Conservation (phyloP, 2,797 vertebrate genomes). For the Atherinosoma microstoma region DNA sequence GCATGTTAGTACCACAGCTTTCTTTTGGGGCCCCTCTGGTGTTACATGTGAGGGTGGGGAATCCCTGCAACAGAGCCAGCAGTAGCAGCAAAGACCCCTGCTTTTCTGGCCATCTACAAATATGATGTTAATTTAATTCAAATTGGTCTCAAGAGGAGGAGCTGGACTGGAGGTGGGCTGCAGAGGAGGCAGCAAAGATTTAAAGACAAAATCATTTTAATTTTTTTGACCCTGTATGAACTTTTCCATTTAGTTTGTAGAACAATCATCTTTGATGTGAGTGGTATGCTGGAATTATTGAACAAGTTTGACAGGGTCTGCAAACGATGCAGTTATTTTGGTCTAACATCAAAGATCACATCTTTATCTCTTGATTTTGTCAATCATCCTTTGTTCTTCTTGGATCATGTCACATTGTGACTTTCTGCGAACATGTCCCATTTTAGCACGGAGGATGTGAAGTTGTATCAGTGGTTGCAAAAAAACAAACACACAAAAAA, state of each 20-base stretch:
- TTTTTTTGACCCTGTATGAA: not conserved
- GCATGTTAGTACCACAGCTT: not conserved
- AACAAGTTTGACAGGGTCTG: no score
- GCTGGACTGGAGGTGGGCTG: not conserved
- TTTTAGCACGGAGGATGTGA: no score
- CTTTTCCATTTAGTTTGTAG: no score
- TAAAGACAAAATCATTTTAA: not conserved
- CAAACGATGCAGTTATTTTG: no score
- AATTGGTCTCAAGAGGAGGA: not conserved
- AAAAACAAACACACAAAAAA: no score
- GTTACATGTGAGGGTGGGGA: not conserved
- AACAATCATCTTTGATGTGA: not conserved
- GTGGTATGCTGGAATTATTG: not conserved
- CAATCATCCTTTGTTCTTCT: not conserved
- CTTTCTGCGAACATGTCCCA: no score
- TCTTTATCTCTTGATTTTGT: not conserved
- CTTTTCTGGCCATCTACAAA: not conserved
- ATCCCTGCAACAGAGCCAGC: slow-evolving; percentile 2
- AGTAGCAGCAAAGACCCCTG: not conserved
- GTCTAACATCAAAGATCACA: not conserved
- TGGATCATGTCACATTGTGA: no score
- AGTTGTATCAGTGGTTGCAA: no score
- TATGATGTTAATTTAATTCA: not conserved
- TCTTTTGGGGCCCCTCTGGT: not conserved
- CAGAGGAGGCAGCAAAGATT: not conserved